Evolutionary conservation across 2,888 invertebrate genomes (phyloP), one percentile per base, ranked within the genome.

Genomic region (Pyrrhia umbra): DNA sequence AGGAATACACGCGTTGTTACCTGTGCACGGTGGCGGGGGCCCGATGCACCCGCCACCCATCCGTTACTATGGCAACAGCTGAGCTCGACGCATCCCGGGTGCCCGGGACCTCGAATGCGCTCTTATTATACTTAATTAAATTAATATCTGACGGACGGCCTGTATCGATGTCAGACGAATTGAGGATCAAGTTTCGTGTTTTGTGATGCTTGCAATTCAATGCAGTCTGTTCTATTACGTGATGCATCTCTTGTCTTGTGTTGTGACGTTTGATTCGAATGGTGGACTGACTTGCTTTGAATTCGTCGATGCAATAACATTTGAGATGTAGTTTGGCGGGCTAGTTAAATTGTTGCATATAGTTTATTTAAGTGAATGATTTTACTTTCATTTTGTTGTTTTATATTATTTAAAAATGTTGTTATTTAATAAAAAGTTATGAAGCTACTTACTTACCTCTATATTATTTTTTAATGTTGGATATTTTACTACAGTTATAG

Each of bases 11-110:
- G 1, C 10, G 42, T 42, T 58, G 37, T n/a, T 15, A 15, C 37
- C 45, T 1, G 18, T 25, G 51, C 6, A 27, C 21, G n/a, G 16
- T 1, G 30, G 20, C 27, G 34, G 25, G 20, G 18, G 13, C 6
- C 20, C 9, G n/a, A 20, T 71, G 75, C 75, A 75, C 60, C 52
- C 69, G 9, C 52, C 74, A 40, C 68, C 67, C 68, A 0, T 5
- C 15, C 18, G 75, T 71, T 25, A 3, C 69, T 27, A 71, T 71
- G 20, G 52, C 47, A 68, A 61, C 61, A 50, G 43, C 50, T 37
- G 47, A 71, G 75, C 56, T 51, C 57, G 13, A 37, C 27, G 75
- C 51, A 45, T 30, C 18, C 15, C 45, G 16, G 6, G 10, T 49
- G 34, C 46, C 67, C 59, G 73, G 73, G 67, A 55, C 51, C 46